These are phyloP conservation scores for Trachurus trachurus DNA, from an alignment of 2,797 vertebrate genomes.

Conservation along the genomic window DNA sequence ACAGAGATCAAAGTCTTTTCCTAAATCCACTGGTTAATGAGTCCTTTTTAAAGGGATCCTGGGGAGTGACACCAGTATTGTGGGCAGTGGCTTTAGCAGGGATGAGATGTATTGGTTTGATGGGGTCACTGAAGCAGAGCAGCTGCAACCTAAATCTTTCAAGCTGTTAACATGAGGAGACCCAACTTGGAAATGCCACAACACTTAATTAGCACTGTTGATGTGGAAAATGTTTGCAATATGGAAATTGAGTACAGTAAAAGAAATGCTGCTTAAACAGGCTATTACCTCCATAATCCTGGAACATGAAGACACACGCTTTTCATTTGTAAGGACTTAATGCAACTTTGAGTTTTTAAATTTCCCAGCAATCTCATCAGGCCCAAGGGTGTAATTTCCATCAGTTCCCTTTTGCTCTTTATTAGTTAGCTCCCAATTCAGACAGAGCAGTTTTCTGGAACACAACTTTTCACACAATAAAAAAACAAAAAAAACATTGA, in stretches of 20 bases:
- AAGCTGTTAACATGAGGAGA: neutral
- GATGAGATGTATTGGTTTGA: slow-evolving; percentile 27
- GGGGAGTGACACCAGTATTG: neutral
- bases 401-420: neutral
- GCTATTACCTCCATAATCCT: neutral
- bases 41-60: neutral
- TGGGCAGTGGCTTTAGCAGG: neutral
- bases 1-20: slow-evolving; percentile 17
- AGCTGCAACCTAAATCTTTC: slow-evolving; percentile 27
- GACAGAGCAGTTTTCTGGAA: neutral
- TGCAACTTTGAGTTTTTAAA: neutral
- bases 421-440: slow-evolving; percentile 12
- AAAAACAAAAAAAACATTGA: too few species aligned
- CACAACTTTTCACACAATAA: neutral
- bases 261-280: neutral
- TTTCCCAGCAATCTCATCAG: slow-evolving; percentile 24
- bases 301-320: slow-evolving; percentile 9
- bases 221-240: slow-evolving; percentile 9
- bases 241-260: neutral
- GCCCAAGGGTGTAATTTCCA: slow-evolving; percentile 19
- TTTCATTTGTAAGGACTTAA: slow-evolving; percentile 34
- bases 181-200: slow-evolving; percentile 18
- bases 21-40: slow-evolving; percentile 10
- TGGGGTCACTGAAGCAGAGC: slow-evolving; percentile 8
- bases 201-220: slow-evolving; percentile 1